Percentiles rank a stretch among this genome's conserved stretches.
Conservation (phyloP, 2,888 invertebrate genomes). For the Eubasilissa splendida region DNA sequence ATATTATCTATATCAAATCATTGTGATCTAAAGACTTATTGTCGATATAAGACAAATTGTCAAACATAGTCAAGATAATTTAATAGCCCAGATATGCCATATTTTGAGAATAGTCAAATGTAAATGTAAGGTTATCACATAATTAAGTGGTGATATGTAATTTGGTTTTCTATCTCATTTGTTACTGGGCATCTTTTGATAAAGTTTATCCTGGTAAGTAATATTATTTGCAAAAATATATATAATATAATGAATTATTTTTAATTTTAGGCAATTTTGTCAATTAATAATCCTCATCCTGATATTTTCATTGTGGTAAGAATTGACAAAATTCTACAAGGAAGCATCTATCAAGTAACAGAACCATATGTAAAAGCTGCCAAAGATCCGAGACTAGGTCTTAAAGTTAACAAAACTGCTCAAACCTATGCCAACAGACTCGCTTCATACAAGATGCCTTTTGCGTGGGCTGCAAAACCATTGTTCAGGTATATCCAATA, state of each 20-base stretch:
- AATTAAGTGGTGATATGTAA: too few relatives aligned
- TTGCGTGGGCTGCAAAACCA: conserved; percentile 96
- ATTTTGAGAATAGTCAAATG: too few relatives aligned
- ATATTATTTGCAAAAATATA: background rate
- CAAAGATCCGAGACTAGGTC: conserved; percentile 83
- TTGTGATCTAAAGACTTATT: too few relatives aligned
- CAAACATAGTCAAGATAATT: too few relatives aligned
- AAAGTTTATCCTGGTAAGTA: background rate
- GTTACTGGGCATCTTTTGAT: too few relatives aligned
- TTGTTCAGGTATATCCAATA: conserved; percentile 74
- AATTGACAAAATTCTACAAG: conserved; percentile 95
- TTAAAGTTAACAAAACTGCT: conserved; percentile 87
- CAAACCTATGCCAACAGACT: conserved; percentile 86
- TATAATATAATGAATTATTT: background rate
- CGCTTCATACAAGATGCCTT: conserved; percentile 94
- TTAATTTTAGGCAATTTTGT: conserved; percentile 84
- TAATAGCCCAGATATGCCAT: too few relatives aligned
- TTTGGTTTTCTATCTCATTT: too few relatives aligned
- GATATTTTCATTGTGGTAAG: conserved; percentile 94
- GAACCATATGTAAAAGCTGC: conserved; percentile 90
- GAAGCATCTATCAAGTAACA: conserved; percentile 85
- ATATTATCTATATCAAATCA: too few relatives aligned
- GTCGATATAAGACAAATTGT: too few relatives aligned
- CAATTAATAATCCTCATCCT: conserved; percentile 89
- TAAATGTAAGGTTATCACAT: too few relatives aligned